Conservation (phyloP, 1,140 invertebrate species). For the Bombus huntii region DNA sequence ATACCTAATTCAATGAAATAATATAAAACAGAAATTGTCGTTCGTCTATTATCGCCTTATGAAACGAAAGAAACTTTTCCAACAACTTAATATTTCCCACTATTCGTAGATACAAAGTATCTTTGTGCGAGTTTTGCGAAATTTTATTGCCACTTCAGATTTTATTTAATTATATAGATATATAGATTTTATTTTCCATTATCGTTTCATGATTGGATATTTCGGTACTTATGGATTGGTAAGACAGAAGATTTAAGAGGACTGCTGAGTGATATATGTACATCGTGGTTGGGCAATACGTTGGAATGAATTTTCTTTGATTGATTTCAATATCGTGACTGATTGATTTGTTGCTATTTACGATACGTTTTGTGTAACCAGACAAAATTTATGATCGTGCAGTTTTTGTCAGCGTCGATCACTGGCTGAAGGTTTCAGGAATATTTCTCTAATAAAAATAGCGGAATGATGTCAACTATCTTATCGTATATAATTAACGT, state of each 20-base stretch:
- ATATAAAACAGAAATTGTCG: too few species aligned
- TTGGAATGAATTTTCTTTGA: not conserved
- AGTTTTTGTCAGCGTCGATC: not conserved
- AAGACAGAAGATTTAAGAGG: not conserved
- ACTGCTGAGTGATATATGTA: not conserved
- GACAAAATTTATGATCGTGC: not conserved
- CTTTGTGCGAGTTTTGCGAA: too few species aligned
- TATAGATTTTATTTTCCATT: not conserved
- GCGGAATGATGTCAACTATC: not conserved
- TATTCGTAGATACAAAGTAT: not conserved
- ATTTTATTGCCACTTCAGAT: not conserved
- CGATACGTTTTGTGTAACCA: not conserved
- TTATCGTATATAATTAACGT: not conserved
- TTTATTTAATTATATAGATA: too few species aligned
- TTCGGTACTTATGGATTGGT: not conserved
- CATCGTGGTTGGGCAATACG: too few species aligned
- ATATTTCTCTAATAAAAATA: not conserved
- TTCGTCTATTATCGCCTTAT: too few species aligned
- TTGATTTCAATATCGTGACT: not conserved
- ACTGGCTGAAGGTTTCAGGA: too few species aligned
- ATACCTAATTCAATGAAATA: too few species aligned
- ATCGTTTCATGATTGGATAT: too few species aligned
- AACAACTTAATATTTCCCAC: too few species aligned
- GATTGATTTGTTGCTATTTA: not conserved
- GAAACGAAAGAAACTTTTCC: too few species aligned